Evolutionary conservation across 1,140 invertebrate species (phyloP), one percentile per base, ranked within the genome.

Genomic region (Agrypnia vestita): DNA sequence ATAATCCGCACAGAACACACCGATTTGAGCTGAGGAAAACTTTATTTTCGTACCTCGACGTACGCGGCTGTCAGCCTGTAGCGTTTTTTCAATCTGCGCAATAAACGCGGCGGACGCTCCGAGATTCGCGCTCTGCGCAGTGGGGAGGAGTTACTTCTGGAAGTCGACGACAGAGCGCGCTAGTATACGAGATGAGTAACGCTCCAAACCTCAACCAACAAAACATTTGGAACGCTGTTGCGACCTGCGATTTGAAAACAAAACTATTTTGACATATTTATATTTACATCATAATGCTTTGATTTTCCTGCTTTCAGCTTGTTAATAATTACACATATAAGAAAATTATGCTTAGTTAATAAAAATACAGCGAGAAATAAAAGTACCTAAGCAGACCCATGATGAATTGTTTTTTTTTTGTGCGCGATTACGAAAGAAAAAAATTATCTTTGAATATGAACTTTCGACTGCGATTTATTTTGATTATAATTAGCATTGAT

Each of bases 41-140:
- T 35, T 78, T 69, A 69, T 56, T 71, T 78, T 78, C 53, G n/a
- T 47, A 25, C 11, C 62, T 67, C n/a, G n/a, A 19, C n/a, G 76
- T 46, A 46, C 0, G 61, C 76, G 76, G 46, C 61, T 55, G 62
- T 46, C 62, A 43, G 25, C 19, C 47, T 11, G 62, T 43, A 8
- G 25, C 25, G 11, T 69, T 69, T 17, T 67, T 71, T 69, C n/a
- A 49, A 64, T 78, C 62, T 78, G 61, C 44, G 21, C 21, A 67
- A 11, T n/a, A 19, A 25, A 11, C 49, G 49, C 11, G 49, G 8
- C 56, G 56, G 56, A 17, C 15, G 56, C 56, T 12, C 56, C 56
- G 35, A 46, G 11, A 46, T 43, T 67, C 25, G 25, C 62, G 62
- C 62, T 53, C n/a, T 73, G 71, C 71, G 71, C 71, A 56, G 49